phyloP scores from a whole-genome alignment of 2,888 invertebrate species.

The Troglohyphantes excavatus region DNA sequence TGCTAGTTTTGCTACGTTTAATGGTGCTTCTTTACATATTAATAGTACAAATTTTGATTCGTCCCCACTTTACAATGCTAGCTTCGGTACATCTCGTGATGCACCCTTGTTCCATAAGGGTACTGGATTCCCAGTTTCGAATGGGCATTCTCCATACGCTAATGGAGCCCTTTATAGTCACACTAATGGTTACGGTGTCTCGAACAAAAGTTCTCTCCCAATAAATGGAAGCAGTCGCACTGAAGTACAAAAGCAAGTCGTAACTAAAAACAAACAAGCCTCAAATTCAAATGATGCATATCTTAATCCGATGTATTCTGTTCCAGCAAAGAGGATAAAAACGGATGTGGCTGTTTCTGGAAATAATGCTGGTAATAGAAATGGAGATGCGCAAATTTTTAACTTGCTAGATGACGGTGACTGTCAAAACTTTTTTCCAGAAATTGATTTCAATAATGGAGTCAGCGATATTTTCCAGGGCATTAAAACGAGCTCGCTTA shows the following conservation, averaged over 20 bases:
- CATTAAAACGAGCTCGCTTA: neutral
- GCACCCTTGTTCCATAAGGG: neutral
- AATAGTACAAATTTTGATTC: neutral
- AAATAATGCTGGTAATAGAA: neutral
- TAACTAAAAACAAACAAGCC: neutral
- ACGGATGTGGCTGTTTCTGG: neutral
- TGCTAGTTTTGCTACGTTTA: neutral
- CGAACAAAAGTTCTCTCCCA: neutral
- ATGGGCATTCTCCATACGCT: neutral
- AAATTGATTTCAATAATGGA: neutral
- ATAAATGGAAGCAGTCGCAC: neutral
- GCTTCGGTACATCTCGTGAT: neutral
- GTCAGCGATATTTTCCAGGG: neutral
- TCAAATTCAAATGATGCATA: neutral
- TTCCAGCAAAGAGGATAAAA: conserved; percentile 1
- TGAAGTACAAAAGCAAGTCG: neutral
- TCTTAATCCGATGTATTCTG: neutral
- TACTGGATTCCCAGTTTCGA: neutral
- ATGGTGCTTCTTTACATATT: neutral
- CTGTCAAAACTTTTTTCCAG: neutral
- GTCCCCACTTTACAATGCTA: neutral
- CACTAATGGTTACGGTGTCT: neutral
- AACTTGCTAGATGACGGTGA: neutral
- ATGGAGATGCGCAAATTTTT: neutral
- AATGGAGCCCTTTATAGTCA: neutral